Evolutionary conservation across 2,888 invertebrate genomes (phyloP), one percentile per base, ranked within the genome.

Genomic region (Halocaridina rubra): DNA sequence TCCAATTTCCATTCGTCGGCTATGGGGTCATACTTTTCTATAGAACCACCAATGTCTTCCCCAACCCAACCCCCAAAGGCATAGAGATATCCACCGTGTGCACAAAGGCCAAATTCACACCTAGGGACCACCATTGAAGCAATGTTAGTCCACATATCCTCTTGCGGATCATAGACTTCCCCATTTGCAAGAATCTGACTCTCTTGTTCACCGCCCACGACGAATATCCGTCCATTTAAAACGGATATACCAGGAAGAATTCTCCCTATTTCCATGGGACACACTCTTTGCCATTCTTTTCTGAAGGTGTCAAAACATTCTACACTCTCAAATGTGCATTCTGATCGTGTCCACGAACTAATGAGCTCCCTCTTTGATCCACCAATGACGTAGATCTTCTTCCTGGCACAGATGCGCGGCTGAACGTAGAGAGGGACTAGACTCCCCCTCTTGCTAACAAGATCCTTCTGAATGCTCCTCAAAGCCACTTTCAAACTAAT

Each of bases 11-110:
- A 98, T 87, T 93, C 93, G 90, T 96, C 94, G 39, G 93, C 92
- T 81, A 94, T 92, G 0, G 97, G 95, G 91, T 97, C 95, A 90
- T 96, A 98, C 89, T 95, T 93, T 91, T 98, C 98, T 88, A 98
- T 95, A 0, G 95, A 94, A 29, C 95, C 95, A 1, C 96, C 97
- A 90, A 97, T 96, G 90, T 97, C 96, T 86, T 95, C 95, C 0
- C 97, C 97, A 39, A 97, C 95, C 97, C 97, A 97, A 3, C 98
- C 98, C 64, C 98, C 97, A 89, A 98, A 94, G 0, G 97, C 97
- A 90, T 95, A 96, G 85, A 98, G 91, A 89, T 93, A 94, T 32
- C 96, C 96, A 89, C 96, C 94, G 91, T 96, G 93, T 16, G 95
- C 95, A 90, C 96, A 96, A 87, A 97, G 91, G 1, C 97, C 97